These are phyloP conservation scores for Ericerus pela DNA, from an alignment of 1,140 invertebrate genomes.

Conservation along the genomic window DNA sequence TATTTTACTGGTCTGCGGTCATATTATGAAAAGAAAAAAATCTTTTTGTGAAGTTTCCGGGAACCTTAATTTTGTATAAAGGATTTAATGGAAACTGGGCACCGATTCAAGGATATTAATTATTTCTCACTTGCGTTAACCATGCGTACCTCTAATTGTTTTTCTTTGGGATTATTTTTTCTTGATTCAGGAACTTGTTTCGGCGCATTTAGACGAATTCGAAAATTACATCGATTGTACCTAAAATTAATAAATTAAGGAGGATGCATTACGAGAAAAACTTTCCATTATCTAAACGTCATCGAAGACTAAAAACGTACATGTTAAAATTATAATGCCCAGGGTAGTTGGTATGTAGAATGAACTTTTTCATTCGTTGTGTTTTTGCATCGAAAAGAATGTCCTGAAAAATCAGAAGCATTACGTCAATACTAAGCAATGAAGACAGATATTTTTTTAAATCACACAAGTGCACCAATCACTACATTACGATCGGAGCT, in stretches of 20 bases:
- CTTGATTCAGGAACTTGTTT: conserved; percentile 13
- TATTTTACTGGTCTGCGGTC: too few relatives aligned
- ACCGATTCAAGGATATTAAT: too few relatives aligned
- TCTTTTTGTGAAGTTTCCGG: too few relatives aligned
- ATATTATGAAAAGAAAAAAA: background rate
- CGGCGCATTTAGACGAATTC: conserved; percentile 31
- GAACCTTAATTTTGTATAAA: too few relatives aligned
- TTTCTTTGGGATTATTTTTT: conserved; percentile 1
- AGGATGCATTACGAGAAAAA: background rate
- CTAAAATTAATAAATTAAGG: conserved; percentile 11
- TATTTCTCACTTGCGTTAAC: too few relatives aligned
- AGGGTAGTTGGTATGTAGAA: conserved; percentile 95
- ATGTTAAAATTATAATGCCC: conserved; percentile 99
- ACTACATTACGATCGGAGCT: too few relatives aligned
- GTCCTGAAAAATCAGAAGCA: conserved; percentile 50
- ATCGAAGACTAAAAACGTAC: conserved; percentile 34
- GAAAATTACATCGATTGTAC: conserved; percentile 42
- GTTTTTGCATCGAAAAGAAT: conserved; percentile 89
- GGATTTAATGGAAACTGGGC: too few relatives aligned
- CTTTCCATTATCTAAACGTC: background rate
- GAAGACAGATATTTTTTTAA: conserved; percentile 5
- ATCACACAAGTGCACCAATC: too few relatives aligned
- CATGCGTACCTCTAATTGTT: background rate
- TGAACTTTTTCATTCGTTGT: conserved; percentile 88
- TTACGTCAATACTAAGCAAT: conserved; percentile 8